These are phyloP conservation scores for Cynocephalus volans DNA, from an alignment of 2,113 vertebrate genomes.

Conservation along the genomic window DNA sequence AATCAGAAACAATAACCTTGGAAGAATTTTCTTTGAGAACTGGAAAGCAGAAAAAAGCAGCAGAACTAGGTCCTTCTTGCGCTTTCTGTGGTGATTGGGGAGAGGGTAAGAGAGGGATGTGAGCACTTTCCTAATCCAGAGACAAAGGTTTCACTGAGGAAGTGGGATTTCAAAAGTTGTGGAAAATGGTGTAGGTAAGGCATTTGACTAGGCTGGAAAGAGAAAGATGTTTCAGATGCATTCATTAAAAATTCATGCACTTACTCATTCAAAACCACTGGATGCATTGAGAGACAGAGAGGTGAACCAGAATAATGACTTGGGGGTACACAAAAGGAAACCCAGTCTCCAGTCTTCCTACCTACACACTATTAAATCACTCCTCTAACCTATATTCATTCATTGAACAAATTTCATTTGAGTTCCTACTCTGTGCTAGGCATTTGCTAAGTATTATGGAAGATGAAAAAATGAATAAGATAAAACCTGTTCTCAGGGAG, in stretches of 20 bases:
- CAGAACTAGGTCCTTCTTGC: not conserved
- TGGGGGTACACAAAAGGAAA: not conserved
- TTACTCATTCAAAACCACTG: constrained; percentile 31
- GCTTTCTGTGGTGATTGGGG: accelerated
- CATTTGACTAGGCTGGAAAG: not conserved
- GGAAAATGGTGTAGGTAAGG: not conserved
- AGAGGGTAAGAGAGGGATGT: not conserved
- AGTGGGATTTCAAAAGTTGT: not conserved
- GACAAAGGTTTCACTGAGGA: not conserved
- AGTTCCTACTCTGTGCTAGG: not conserved
- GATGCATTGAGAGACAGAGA: not conserved
- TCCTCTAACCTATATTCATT: not conserved
- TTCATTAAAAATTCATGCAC: constrained; percentile 17
- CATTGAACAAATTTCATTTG: not conserved
- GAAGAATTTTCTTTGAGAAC: not conserved
- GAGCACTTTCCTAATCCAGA: not conserved
- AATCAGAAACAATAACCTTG: not conserved
- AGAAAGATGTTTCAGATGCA: not conserved
- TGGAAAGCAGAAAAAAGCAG: not conserved
- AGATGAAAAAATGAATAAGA: not conserved
- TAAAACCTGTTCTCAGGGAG: constrained; percentile 24
- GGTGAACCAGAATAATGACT: not conserved
- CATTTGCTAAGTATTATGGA: constrained; percentile 37
- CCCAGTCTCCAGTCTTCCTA: not conserved
- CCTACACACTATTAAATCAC: not conserved